Conservation (phyloP, 2,888 invertebrate genomes). For the Camponotus fellah region DNA sequence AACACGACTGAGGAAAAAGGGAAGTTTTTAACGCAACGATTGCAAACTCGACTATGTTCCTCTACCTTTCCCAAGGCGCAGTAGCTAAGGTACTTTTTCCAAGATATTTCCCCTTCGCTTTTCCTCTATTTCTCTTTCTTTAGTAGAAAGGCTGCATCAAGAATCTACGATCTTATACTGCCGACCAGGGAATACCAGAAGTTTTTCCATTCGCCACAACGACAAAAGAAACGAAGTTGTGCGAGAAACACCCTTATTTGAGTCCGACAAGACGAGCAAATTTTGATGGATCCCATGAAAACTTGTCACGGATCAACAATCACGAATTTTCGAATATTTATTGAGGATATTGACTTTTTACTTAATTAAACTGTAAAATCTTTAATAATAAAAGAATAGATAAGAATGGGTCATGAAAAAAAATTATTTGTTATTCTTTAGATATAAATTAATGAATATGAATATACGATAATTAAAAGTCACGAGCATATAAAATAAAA, state of each 20-base stretch:
- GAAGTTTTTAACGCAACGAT: slow-evolving; percentile 68
- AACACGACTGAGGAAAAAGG: slow-evolving; percentile 42
- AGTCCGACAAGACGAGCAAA: slow-evolving; percentile 42
- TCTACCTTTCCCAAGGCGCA: slow-evolving; percentile 67
- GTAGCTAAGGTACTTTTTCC: slow-evolving; percentile 66
- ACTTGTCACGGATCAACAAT: background rate
- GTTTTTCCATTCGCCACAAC: slow-evolving; percentile 77
- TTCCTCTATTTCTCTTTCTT: slow-evolving; percentile 60
- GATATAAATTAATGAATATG: background rate
- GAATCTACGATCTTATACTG: slow-evolving; percentile 71
- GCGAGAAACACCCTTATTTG: slow-evolving; percentile 47
- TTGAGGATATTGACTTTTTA: background rate
- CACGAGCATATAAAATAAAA: background rate
- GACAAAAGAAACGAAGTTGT: slow-evolving; percentile 57
- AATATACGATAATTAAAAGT: background rate
- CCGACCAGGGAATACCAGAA: slow-evolving; percentile 73
- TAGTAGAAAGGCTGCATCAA: slow-evolving; percentile 70
- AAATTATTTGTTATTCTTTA: background rate
- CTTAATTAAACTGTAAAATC: background rate
- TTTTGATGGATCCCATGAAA: slow-evolving; percentile 21
- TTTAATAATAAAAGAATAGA: background rate
- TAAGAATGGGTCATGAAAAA: background rate
- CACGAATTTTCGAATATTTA: slow-evolving; percentile 7
- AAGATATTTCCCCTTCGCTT: slow-evolving; percentile 66
- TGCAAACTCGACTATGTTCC: slow-evolving; percentile 46